phyloP scores from a whole-genome alignment of 2,797 vertebrate genomes.

The Fringilla coelebs region DNA sequence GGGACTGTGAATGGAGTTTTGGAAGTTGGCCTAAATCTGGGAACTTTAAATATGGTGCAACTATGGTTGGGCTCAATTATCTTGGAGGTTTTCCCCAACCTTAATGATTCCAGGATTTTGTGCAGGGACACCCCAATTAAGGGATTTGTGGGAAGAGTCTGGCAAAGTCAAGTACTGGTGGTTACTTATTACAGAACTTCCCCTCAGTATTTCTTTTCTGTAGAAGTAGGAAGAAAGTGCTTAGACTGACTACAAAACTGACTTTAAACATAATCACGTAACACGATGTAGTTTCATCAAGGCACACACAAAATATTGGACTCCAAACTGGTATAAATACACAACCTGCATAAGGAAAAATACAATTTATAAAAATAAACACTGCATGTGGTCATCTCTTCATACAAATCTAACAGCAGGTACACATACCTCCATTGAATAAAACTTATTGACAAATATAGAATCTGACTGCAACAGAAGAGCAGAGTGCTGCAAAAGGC shows the following conservation, averaged over 20 bases:
- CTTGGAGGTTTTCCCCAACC: not conserved
- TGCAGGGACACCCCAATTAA: not conserved
- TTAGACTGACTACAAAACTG: not conserved
- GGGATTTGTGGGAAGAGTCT: not conserved
- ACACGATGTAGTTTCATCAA: not conserved
- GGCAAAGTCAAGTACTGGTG: not conserved
- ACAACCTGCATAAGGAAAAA: not conserved
- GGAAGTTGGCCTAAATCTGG: not conserved
- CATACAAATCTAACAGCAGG: not conserved
- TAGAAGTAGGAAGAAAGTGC: not conserved
- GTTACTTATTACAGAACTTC: not conserved
- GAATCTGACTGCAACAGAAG: not conserved
- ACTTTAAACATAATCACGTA: rapidly evolving
- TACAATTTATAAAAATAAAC: not conserved
- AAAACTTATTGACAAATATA: not conserved
- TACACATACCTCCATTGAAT: rapidly evolving
- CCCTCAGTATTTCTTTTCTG: not conserved
- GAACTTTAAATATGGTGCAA: not conserved
- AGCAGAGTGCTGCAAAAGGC: not conserved
- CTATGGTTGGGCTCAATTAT: rapidly evolving
- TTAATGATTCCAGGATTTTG: no score
- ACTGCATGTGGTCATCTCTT: not conserved
- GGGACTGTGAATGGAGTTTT: not conserved
- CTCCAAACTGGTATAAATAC: not conserved
- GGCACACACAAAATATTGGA: not conserved